These are phyloP conservation scores for Brachionus koreanus DNA, from an alignment of 1,140 invertebrate species.

Conservation along the genomic window DNA sequence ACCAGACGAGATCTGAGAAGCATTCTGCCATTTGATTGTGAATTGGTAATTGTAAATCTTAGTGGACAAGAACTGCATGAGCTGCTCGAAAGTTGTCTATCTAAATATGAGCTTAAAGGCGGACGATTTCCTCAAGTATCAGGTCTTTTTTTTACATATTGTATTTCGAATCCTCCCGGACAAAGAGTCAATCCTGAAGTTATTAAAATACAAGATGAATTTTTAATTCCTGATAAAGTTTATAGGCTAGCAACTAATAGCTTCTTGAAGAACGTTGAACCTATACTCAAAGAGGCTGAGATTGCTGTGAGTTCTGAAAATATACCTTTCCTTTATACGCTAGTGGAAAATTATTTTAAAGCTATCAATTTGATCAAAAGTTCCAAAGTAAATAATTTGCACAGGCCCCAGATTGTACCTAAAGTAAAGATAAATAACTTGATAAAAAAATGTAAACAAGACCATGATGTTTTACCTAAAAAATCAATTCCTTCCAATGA, in stretches of 20 bases:
- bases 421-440: not conserved
- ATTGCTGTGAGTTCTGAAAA: not conserved
- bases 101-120: slow-evolving; percentile 23
- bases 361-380: not conserved
- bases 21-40: slow-evolving; percentile 78
- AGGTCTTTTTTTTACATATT: slow-evolving; percentile 22
- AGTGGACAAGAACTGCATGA: slow-evolving; percentile 60
- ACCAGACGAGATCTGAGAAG: slow-evolving; percentile 74
- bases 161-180: slow-evolving; percentile 67
- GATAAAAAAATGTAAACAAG: not conserved
- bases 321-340: slow-evolving; percentile 19
- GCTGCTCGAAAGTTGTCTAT: not conserved
- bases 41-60: slow-evolving; percentile 66
- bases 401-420: not conserved
- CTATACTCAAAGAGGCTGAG: not conserved
- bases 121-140: slow-evolving; percentile 69
- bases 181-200: slow-evolving; percentile 67
- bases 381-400: not conserved
- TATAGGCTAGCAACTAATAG: slow-evolving; percentile 27
- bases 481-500: not conserved
- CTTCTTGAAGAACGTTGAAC: slow-evolving; percentile 32
- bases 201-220: slow-evolving; percentile 78
- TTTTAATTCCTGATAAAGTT: slow-evolving; percentile 67
- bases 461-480: not conserved
- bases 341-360: slow-evolving; percentile 38